phyloP scores from a whole-genome alignment of 64 coral and sea anemone genomes.

The Stichodactyla helianthus region DNA sequence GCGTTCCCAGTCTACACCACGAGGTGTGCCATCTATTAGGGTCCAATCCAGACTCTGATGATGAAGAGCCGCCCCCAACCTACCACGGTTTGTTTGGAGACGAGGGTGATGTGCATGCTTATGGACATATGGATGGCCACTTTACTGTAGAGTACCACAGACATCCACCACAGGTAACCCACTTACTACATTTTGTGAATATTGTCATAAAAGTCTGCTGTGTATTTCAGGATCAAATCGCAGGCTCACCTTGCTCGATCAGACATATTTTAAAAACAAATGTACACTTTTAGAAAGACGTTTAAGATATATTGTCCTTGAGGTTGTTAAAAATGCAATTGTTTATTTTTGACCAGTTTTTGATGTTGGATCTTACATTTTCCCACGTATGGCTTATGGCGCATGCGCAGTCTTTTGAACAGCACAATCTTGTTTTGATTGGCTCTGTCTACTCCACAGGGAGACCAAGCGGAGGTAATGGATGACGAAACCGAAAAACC shows the following conservation, averaged over 20 bases:
- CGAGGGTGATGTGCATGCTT: slow-evolving; percentile 20
- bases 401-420: too few relatives aligned
- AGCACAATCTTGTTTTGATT: too few relatives aligned
- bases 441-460: background rate
- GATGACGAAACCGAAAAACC: slow-evolving; percentile 14
- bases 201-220: too few relatives aligned
- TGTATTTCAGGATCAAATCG: too few relatives aligned
- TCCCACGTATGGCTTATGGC: too few relatives aligned
- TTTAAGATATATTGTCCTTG: too few relatives aligned
- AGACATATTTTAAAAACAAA: too few relatives aligned
- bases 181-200: background rate
- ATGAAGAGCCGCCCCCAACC: slow-evolving; percentile 68
- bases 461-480: slow-evolving; percentile 6
- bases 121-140: background rate
- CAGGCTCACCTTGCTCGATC: too few relatives aligned
- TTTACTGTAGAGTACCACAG: slow-evolving; percentile 17
- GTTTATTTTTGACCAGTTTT: too few relatives aligned
- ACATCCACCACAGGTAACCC: slow-evolving; percentile 1
- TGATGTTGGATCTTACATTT: too few relatives aligned
- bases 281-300: too few relatives aligned
- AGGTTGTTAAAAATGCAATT: too few relatives aligned
- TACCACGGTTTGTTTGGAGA: slow-evolving; percentile 69
- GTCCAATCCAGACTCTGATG: slow-evolving; percentile 61
- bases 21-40: slow-evolving; percentile 67
- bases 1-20: slow-evolving; percentile 43